Conservation (phyloP, 2,113 vertebrate species). For the Apteryx mantelli region DNA sequence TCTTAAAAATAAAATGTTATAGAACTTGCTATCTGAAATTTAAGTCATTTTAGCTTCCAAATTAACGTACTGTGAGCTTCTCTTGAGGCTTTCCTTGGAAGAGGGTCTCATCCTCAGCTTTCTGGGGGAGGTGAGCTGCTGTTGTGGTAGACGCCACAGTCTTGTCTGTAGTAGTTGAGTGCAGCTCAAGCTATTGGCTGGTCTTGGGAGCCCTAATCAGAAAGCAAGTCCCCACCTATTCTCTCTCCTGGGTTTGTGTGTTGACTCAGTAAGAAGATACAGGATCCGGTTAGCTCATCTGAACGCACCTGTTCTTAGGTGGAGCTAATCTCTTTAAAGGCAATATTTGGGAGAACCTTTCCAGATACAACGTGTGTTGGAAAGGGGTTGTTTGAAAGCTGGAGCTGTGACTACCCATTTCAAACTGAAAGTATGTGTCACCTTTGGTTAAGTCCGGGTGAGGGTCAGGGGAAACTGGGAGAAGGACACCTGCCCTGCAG, state of each 20-base stretch:
- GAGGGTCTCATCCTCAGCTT: background rate
- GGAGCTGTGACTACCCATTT: background rate
- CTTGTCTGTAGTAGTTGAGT: conserved; percentile 29
- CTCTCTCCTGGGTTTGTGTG: background rate
- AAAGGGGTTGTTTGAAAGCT: background rate
- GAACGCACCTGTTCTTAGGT: background rate
- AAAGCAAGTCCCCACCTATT: background rate
- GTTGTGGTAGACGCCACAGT: background rate
- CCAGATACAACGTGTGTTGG: background rate
- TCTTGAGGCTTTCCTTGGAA: background rate
- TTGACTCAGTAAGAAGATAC: background rate
- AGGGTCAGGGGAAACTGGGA: background rate
- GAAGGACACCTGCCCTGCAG: background rate
- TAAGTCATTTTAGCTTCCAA: background rate
- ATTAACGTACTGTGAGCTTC: background rate
- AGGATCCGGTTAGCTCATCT: background rate
- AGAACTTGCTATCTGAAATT: background rate
- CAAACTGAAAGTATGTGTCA: background rate
- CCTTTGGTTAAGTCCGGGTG: background rate
- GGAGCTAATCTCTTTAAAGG: background rate
- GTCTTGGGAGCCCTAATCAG: background rate
- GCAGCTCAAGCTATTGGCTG: background rate
- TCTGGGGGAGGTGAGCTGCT: background rate
- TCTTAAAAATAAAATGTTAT: background rate
- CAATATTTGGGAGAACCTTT: background rate